Conservation (phyloP, 2,888 invertebrate species). For the Adela reaumurella region DNA sequence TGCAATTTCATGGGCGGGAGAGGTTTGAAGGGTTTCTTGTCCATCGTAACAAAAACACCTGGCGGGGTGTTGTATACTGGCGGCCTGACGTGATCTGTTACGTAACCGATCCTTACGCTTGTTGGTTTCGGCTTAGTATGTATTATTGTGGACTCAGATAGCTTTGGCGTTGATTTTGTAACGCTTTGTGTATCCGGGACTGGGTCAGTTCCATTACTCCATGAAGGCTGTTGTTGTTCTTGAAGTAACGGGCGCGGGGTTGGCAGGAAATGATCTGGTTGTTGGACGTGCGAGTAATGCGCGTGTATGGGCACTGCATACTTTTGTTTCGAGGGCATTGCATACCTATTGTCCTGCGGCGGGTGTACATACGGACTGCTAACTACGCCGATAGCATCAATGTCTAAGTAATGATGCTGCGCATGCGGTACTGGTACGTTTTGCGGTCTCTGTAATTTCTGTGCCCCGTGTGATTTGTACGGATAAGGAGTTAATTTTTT, state of each 20-base stretch:
- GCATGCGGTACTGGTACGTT: slow-evolving; percentile 12
- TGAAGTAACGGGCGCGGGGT: neutral
- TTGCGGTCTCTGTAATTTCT: slow-evolving; percentile 7
- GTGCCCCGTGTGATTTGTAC: slow-evolving; percentile 20
- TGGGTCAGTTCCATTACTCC: slow-evolving; percentile 4
- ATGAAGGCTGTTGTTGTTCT: slow-evolving; percentile 12
- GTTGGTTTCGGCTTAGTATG: slow-evolving; percentile 22
- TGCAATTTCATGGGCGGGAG: slow-evolving; percentile 39
- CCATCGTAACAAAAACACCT: slow-evolving; percentile 44
- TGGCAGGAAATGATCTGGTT: slow-evolving; percentile 33
- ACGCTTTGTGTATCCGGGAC: slow-evolving; percentile 17
- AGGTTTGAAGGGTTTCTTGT: slow-evolving; percentile 47
- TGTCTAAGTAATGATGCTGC: slow-evolving; percentile 25
- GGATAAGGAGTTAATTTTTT: slow-evolving; percentile 26
- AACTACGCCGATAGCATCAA: slow-evolving; percentile 13
- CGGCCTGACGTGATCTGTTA: slow-evolving; percentile 35
- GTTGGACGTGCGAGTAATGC: slow-evolving; percentile 12
- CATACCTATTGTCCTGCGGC: slow-evolving; percentile 22
- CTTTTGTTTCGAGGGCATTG: slow-evolving; percentile 18
- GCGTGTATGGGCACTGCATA: slow-evolving; percentile 19
- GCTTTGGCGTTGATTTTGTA: slow-evolving; percentile 23
- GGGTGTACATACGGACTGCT: slow-evolving; percentile 18
- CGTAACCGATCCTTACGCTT: slow-evolving; percentile 28
- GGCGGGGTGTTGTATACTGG: slow-evolving; percentile 46
- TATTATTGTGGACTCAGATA: slow-evolving; percentile 20